phyloP scores from a whole-genome alignment of 2,888 invertebrate genomes.

The Cantharis rustica region DNA sequence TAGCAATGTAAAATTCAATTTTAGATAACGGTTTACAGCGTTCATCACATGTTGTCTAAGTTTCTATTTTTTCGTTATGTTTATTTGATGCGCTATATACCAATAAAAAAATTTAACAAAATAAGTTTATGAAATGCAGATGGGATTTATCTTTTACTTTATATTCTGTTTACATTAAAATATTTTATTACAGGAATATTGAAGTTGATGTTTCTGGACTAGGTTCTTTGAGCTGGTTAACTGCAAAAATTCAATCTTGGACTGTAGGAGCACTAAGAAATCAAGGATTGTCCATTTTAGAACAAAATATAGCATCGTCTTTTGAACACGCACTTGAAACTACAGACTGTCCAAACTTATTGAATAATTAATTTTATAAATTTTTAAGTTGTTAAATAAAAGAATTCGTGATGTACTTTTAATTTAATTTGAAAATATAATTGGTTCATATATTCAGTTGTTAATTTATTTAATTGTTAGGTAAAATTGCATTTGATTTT shows the following conservation, averaged over 20 bases:
- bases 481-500: not conserved
- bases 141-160: not conserved
- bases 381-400: not conserved
- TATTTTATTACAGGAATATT: conserved; percentile 46
- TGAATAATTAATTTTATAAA: not conserved
- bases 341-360: conserved; percentile 33
- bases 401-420: too few relatives aligned
- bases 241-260: conserved; percentile 44
- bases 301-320: conserved; percentile 43
- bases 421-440: too few relatives aligned
- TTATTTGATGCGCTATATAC: not conserved
- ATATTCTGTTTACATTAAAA: not conserved
- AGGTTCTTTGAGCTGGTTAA: conserved; percentile 50
- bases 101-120: not conserved
- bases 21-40: not conserved
- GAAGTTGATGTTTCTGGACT: conserved; percentile 49
- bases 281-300: conserved; percentile 41
- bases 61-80: not conserved
- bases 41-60: not conserved
- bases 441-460: too few relatives aligned
- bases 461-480: too few relatives aligned
- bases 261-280: conserved; percentile 47
- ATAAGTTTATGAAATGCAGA: not conserved
- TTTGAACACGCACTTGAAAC: conserved; percentile 43
- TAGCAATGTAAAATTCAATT: not conserved